Conservation (phyloP, 2,113 vertebrate genomes). For the Forbesichthys agassizii region DNA sequence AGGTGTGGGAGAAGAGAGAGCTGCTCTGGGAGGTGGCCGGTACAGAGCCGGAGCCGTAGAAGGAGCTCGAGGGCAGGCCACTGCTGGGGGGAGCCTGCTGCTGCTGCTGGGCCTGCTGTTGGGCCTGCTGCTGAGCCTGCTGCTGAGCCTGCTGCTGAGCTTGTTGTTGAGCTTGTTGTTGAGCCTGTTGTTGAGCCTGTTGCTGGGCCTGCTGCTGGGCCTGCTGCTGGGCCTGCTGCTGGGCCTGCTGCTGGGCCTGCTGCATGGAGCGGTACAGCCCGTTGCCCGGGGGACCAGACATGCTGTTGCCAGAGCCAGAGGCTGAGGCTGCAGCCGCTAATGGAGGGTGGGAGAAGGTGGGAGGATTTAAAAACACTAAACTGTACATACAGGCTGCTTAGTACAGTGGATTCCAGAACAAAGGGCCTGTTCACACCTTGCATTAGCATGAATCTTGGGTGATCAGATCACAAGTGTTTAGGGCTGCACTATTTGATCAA, state of each 20-base stretch:
- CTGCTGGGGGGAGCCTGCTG: slow-evolving; percentile 86
- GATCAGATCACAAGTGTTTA: too few relatives aligned
- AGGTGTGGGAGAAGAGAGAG: slow-evolving; percentile 94
- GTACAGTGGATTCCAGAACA: too few relatives aligned
- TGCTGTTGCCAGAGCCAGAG: slow-evolving; percentile 88
- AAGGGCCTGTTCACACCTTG: too few relatives aligned
- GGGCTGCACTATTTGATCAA: too few relatives aligned
- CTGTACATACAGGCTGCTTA: too few relatives aligned
- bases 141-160: slow-evolving; percentile 67
- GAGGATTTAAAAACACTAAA: background rate
- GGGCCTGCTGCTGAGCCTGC: slow-evolving; percentile 68
- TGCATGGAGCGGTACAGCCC: slow-evolving; percentile 89
- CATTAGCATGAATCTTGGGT: too few relatives aligned
- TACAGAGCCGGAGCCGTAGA: slow-evolving; percentile 90
- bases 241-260: slow-evolving; percentile 68
- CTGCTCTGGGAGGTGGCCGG: slow-evolving; percentile 92
- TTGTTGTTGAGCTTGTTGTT: slow-evolving; percentile 74
- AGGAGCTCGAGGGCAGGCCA: slow-evolving; percentile 90
- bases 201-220: slow-evolving; percentile 64
- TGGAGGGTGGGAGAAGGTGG: background rate
- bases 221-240: slow-evolving; percentile 81
- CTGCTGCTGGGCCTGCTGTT: slow-evolving; percentile 71
- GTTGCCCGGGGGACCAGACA: slow-evolving; percentile 88
- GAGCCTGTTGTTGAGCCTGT: slow-evolving; percentile 80
- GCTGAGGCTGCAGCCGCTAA: slow-evolving; percentile 88